A percentile compares a stretch with the other conserved stretches of the same genome.
These are phyloP conservation scores for Ceriagrion tenellum DNA, from an alignment of 2,888 invertebrate genomes.

Conservation along the genomic window DNA sequence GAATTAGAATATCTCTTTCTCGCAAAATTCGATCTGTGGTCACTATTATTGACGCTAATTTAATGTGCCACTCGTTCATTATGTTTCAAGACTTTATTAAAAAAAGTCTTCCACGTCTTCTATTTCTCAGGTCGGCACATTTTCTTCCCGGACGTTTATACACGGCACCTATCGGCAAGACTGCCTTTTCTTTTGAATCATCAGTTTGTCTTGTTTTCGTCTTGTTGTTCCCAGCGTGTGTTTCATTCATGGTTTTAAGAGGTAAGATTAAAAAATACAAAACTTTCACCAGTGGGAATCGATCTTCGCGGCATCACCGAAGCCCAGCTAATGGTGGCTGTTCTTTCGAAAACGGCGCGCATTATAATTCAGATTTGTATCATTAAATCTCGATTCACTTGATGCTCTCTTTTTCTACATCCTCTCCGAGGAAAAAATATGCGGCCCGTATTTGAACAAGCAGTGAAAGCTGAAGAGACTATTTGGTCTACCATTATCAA, in stretches of 20 bases:
- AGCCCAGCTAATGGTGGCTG: neutral
- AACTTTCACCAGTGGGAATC: neutral
- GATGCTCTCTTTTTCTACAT: neutral
- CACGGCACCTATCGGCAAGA: no score
- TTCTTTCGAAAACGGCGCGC: neutral
- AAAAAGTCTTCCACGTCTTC: no score
- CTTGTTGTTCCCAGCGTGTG: neutral
- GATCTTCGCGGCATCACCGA: neutral
- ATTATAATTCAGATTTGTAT: neutral
- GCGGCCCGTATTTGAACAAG: neutral
- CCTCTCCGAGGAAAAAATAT: neutral
- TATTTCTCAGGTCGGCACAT: no score
- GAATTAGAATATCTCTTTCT: neutral
- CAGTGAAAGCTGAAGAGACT: neutral
- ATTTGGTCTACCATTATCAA: neutral
- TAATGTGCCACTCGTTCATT: neutral
- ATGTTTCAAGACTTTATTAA: no score
- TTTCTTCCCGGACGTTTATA: no score
- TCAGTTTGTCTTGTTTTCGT: neutral
- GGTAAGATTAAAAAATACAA: neutral
- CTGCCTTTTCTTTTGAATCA: no score
- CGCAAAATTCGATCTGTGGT: neutral
- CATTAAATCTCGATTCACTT: neutral
- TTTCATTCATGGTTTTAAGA: neutral
- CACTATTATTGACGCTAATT: neutral